Evolutionary conservation across 2,888 invertebrate genomes (phyloP).

Genomic region (Odiellus spinosus): DNA sequence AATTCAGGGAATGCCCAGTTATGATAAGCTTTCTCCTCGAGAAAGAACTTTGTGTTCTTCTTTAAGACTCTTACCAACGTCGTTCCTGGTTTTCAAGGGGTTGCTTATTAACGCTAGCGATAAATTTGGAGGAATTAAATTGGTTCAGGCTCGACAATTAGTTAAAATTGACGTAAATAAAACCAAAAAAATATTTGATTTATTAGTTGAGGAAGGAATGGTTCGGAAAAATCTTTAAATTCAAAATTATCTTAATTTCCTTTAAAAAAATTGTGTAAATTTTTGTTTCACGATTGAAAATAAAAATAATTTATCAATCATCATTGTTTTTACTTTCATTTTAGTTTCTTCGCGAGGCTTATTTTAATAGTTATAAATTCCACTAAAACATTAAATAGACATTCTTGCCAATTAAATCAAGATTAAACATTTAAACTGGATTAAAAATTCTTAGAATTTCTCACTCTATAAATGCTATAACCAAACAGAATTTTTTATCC

Average conservation of each 20-base stretch:
- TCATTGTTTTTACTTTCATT: no score
- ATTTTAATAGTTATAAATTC: no score
- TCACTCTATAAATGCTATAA: no score
- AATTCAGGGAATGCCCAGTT: constrained; percentile 58
- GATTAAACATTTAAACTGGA: no score
- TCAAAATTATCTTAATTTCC: neutral
- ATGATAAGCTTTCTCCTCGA: constrained; percentile 47
- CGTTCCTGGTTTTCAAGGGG: constrained; percentile 60
- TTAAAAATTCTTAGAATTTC: no score
- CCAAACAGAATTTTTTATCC: no score
- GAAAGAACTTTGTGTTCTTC: constrained; percentile 63
- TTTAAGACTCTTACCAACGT: constrained; percentile 54
- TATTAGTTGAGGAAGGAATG: constrained; percentile 48
- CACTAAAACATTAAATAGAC: no score
- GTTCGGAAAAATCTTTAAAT: constrained; percentile 4
- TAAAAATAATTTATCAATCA: no score
- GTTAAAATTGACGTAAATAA: constrained; percentile 83
- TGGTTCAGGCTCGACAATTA: constrained; percentile 64
- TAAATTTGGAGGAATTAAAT: constrained; percentile 52
- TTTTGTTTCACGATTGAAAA: no score
- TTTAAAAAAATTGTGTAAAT: no score
- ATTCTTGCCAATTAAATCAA: no score
- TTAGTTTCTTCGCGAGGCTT: no score
- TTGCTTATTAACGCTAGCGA: constrained; percentile 56
- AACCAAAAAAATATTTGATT: constrained; percentile 54